Percentiles rank a stretch among this genome's conserved stretches.
Evolutionary conservation across 2,888 invertebrate species (phyloP).

Genomic region (Machimus atricapillus): DNA sequence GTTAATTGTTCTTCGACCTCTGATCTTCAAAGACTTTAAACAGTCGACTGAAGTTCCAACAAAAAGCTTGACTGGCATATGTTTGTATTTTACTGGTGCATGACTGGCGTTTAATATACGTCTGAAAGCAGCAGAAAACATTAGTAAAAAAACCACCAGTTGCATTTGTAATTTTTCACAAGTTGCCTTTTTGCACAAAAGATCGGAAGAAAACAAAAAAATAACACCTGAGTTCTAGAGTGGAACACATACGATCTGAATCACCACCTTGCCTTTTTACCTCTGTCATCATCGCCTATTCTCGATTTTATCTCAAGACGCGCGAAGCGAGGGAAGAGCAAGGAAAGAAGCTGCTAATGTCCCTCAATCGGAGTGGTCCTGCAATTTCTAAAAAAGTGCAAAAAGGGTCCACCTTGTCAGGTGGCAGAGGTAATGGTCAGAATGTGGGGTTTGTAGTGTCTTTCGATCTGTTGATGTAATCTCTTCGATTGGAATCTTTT

Average conservation of each 20-base stretch:
- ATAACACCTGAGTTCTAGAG: not conserved
- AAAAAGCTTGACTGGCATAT: not conserved
- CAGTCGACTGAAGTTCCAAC: not conserved
- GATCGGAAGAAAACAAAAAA: not conserved
- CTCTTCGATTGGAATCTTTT: not conserved
- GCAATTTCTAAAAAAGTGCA: not conserved
- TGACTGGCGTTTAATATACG: not conserved
- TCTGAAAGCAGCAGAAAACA: not conserved
- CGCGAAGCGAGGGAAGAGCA: not conserved
- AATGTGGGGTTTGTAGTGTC: not conserved
- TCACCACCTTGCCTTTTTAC: not conserved
- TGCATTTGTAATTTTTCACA: conserved; percentile 21
- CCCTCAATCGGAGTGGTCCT: not conserved
- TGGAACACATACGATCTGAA: not conserved
- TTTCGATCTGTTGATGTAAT: conserved; percentile 16
- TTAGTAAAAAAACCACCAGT: not conserved
- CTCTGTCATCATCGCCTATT: conserved; percentile 11
- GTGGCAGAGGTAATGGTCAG: not conserved
- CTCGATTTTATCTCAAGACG: not conserved
- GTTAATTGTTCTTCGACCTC: not conserved
- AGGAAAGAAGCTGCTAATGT: not conserved
- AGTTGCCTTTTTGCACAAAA: not conserved
- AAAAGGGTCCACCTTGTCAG: not conserved
- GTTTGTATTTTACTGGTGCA: not conserved
- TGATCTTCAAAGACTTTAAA: not conserved